Evolutionary conservation across 2,888 invertebrate species (phyloP), one percentile per base, ranked within the genome.

Genomic region (Napeogenes sylphis): DNA sequence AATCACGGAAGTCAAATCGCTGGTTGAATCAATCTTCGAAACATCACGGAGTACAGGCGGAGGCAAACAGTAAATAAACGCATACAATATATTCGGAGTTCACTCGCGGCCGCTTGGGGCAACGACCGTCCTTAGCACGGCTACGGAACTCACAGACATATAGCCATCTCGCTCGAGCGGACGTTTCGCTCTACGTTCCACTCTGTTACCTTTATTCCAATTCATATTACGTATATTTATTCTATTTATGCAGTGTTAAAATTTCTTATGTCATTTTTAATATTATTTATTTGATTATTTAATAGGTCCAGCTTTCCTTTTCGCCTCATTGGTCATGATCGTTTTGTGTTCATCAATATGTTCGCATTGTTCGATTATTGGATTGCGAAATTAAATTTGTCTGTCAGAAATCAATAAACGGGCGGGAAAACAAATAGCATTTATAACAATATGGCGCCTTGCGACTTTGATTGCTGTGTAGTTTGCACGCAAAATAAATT

Each of bases 121-220:
- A 88, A 87, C 90, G 88, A 90, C 90, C 90, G 90, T 90, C 90
- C 90, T 90, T 90, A 90, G 83, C 86, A 83, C 82, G 81, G 80
- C 83, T 79, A 81, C 81, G 83, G 77, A 76, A 75, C 85, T 77
- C 72, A 81, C 83, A 79, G 76, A 81, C 74, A 59, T 80, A 76
- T 67, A 65, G 47, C 82, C 68, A 74, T 90, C 89, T 78, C 84
- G 68, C 73, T 90, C 85, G 74, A 76, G 73, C 84, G 76, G 80
- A 80, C 78, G 72, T 80, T 71, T 72, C 77, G 21, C 21, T 21
- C 21, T 21, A 21, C 21, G 21, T 75, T 76, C 75, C 75, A 74
- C 75, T 69, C 73, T 58, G 63, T 63, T 55, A 42, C 21, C 21
- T 57, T 71, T 73, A 73, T 80, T 79, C 79, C 76, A 75, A 78